Evolutionary conservation across 1,140 invertebrate species (phyloP), one percentile per base, ranked within the genome.

Genomic region (Arctopsyche grandis): DNA sequence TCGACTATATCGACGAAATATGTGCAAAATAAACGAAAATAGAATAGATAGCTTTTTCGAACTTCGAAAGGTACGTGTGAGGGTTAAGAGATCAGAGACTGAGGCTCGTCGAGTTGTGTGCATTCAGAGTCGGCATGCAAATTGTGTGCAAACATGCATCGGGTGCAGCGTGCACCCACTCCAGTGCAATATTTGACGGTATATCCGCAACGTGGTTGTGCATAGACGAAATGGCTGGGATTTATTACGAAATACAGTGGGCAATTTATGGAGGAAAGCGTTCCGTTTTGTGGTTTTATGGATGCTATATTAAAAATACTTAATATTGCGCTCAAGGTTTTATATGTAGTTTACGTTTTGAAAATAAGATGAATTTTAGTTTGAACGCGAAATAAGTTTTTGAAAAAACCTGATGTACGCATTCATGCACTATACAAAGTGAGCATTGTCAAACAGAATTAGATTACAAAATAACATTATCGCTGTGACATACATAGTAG

Each of bases 111-210:
- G 56, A 60, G 66, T 69, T 69, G 22, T 69, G 24, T 69, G 24
- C 66, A 69, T 69, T 69, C 38, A n/a, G 66, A 21, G 38, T 26
- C 66, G 22, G 71, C 46, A 74, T 74, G 71, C 44, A 74, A 74
- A 74, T 74, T 74, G 46, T 74, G 46, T 74, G 71, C 71, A 74
- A 74, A 48, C 71, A 74, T 74, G 71, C 44, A 74, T 48, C 71
- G 44, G 48, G 24, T 46, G 16, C 71, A 46, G 48, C 14, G 12
- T 44, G 43, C 22, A 43, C 19, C 38, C 43, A 46, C 29, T 21
- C 19, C n/a, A 1, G 69, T 29, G 9, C 52, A 21, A 21, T 21
- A 66, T 12, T 24, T 66, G 12, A 5, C 63, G 3, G 24, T 21
- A 5, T 66, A 66, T 21, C 16, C 63, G 21, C 16, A 5, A 19